These are phyloP conservation scores for Grammomys dolichurus DNA, from an alignment of 2,113 vertebrate species.

Conservation along the genomic window DNA sequence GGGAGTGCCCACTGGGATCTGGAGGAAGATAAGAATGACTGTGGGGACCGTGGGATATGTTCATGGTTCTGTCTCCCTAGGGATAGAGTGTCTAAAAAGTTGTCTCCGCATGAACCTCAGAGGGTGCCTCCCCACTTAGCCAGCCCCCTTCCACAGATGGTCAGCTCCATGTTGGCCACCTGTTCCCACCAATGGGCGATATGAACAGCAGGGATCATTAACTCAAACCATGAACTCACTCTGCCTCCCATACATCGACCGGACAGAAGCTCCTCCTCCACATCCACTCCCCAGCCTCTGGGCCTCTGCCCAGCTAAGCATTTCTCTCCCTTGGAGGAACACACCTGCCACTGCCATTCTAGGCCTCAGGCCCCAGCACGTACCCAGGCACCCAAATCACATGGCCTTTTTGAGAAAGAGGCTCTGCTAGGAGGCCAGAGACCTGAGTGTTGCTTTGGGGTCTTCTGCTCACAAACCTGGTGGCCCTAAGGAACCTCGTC, in stretches of 20 bases:
- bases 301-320: background rate
- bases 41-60: background rate
- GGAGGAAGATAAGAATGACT: background rate
- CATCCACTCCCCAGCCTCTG: background rate
- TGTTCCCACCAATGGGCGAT: constrained; percentile 84
- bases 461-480: background rate
- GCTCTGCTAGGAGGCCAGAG: background rate
- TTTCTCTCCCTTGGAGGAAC: constrained; percentile 6
- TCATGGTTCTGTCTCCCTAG: background rate
- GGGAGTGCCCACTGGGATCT: background rate
- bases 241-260: constrained; percentile 67
- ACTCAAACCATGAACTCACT: constrained; percentile 84
- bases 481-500: background rate
- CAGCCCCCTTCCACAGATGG: background rate
- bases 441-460: background rate
- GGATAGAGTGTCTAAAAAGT: background rate
- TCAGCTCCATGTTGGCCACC: constrained; percentile 79
- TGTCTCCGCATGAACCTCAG: background rate
- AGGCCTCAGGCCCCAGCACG: background rate
- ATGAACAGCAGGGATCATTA: constrained; percentile 87
- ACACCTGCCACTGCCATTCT: background rate
- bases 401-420: background rate
- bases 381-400: background rate
- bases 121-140: background rate
- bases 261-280: constrained; percentile 38